phyloP scores from a whole-genome alignment of 1,140 invertebrate species.

The Steinernema khuongi region DNA sequence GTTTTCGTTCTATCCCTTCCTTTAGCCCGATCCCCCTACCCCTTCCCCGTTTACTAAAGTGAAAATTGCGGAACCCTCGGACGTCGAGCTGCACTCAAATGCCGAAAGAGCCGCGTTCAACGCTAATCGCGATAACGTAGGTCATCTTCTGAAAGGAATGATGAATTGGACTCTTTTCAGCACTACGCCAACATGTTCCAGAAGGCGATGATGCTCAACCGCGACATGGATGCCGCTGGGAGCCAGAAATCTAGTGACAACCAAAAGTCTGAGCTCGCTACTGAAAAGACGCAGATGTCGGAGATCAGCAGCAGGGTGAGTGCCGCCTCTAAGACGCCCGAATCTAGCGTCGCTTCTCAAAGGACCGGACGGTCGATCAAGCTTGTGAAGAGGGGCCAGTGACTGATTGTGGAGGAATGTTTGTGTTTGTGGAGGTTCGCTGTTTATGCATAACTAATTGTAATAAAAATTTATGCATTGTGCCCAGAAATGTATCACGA shows the following conservation, averaged over 20 bases:
- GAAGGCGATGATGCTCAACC: conserved; percentile 32
- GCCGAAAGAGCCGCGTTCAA: conserved; percentile 38
- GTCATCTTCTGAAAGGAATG: neutral
- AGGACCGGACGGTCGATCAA: neutral
- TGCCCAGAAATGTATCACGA: neutral
- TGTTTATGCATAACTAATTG: no score
- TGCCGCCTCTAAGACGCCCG: neutral
- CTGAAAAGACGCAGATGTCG: neutral
- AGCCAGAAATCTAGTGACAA: neutral
- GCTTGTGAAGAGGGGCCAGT: neutral
- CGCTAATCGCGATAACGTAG: conserved; percentile 38
- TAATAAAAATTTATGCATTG: neutral
- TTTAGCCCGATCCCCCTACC: conserved; percentile 45
- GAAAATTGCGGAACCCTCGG: conserved; percentile 16
- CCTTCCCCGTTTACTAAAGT: conserved; percentile 20
- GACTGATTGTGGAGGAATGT: no score
- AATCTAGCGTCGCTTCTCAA: neutral
- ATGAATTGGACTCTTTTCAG: conserved; percentile 26
- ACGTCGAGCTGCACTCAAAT: conserved; percentile 25
- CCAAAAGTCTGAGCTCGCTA: neutral
- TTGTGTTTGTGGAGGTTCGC: no score
- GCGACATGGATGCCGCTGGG: conserved; percentile 35
- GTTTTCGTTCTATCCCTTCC: conserved; percentile 18
- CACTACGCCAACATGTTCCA: conserved; percentile 47
- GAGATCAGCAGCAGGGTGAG: neutral